phyloP scores from a whole-genome alignment of 2,888 invertebrate genomes.

The Hydropsyche betteni region DNA sequence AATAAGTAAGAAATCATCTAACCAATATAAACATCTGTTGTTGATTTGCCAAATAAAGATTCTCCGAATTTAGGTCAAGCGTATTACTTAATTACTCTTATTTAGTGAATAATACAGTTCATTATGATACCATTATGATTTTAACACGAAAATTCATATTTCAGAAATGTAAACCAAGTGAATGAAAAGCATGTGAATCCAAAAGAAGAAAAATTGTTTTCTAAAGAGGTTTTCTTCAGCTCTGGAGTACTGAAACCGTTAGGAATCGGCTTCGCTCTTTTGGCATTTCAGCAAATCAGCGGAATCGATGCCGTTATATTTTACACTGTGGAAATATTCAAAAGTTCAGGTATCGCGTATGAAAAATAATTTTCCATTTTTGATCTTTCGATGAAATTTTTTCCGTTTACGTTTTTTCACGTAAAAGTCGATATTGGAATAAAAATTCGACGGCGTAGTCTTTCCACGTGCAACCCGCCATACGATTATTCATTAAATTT shows the following conservation, averaged over 20 bases:
- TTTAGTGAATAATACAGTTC: too few species aligned
- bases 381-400: not conserved
- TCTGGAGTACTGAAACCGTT: constrained; percentile 64
- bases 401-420: constrained; percentile 4
- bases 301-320: constrained; percentile 69
- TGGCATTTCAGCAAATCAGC: constrained; percentile 69
- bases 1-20: constrained; percentile 9
- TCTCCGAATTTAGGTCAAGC: not conserved
- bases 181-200: too few species aligned
- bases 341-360: constrained; percentile 61
- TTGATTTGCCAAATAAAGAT: not conserved
- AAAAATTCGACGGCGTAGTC: not conserved
- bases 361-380: constrained; percentile 9
- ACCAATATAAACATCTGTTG: constrained; percentile 6
- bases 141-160: too few species aligned
- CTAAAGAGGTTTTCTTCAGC: constrained; percentile 63
- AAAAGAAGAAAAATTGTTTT: constrained; percentile 57
- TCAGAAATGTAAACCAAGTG: too few species aligned
- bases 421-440: not conserved
- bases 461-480: not conserved
- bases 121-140: too few species aligned
- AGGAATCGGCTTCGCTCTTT: constrained; percentile 62
- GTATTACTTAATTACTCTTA: not conserved
- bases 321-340: constrained; percentile 68
- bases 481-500: constrained; percentile 25